Evolutionary conservation across 2,113 vertebrate genomes (phyloP).

Genomic region (Tachysurus fulvidraco): DNA sequence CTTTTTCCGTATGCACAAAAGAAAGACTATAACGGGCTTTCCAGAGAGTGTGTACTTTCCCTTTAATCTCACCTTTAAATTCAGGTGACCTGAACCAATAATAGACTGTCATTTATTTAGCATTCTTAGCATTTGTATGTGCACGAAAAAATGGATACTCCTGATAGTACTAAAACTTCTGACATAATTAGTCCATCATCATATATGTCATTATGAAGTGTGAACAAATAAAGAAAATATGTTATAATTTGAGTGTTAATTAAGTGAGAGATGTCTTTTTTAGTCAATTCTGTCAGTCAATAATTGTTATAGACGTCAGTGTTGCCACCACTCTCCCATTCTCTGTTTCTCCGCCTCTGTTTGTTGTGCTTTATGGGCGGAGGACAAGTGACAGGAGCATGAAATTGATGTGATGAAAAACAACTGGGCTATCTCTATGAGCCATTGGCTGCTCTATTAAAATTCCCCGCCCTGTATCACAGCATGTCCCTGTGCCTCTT

Average conservation of each 20-base stretch:
- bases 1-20: slow-evolving; percentile 44
- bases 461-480: slow-evolving; percentile 57
- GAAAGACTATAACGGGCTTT: slow-evolving; percentile 16
- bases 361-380: slow-evolving; percentile 29
- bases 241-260: background rate
- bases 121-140: slow-evolving; percentile 23
- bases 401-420: slow-evolving; percentile 76
- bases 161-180: slow-evolving; percentile 27
- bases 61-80: slow-evolving; percentile 40
- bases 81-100: slow-evolving; percentile 19
- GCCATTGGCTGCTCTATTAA: slow-evolving; percentile 68
- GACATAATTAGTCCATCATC: slow-evolving; percentile 45
- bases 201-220: background rate
- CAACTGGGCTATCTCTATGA: slow-evolving; percentile 72
- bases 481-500: slow-evolving; percentile 57
- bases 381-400: slow-evolving; percentile 60
- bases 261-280: background rate
- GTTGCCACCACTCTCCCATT: background rate
- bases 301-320: background rate
- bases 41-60: background rate
- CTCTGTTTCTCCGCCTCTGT: slow-evolving; percentile 46
- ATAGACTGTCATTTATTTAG: slow-evolving; percentile 17
- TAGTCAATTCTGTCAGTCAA: background rate
- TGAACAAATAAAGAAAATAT: background rate
- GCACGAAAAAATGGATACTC: slow-evolving; percentile 3